Evolutionary conservation across 2,113 vertebrate species (phyloP).

Genomic region (Pteropus alecto): DNA sequence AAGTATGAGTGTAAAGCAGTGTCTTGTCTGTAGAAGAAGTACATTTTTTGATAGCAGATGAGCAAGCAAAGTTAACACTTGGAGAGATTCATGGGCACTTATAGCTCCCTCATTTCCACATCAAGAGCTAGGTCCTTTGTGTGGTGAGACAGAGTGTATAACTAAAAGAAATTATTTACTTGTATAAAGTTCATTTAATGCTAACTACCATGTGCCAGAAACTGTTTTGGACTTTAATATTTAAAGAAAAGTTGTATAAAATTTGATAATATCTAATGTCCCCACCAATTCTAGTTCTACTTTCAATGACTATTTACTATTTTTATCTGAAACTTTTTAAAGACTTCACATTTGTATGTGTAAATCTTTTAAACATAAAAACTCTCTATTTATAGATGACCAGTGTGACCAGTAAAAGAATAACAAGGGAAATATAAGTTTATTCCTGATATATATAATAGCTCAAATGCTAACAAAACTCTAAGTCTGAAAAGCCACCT

Average conservation of each 20-base stretch:
- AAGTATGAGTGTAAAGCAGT: background rate
- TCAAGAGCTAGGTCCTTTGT: background rate
- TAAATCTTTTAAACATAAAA: background rate
- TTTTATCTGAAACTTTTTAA: background rate
- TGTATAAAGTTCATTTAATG: background rate
- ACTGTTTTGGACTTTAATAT: background rate
- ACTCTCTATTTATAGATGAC: background rate
- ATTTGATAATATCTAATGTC: background rate
- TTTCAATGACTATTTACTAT: background rate
- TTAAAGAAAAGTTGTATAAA: background rate
- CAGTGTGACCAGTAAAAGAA: background rate
- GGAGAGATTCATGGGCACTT: background rate
- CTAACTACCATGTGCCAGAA: background rate
- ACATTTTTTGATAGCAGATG: background rate
- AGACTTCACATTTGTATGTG: background rate
- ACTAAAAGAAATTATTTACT: background rate
- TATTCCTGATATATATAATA: background rate
- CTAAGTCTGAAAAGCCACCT: background rate
- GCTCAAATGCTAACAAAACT: conserved; percentile 1
- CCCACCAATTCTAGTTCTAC: background rate
- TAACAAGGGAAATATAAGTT: background rate
- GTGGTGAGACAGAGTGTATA: background rate
- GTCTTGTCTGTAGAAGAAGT: background rate
- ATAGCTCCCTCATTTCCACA: background rate
- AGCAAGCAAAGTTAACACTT: background rate